Base-by-base conservation (phyloP, 2,113 vertebrate species). In the Melanostigma gelatinosum region DNA sequence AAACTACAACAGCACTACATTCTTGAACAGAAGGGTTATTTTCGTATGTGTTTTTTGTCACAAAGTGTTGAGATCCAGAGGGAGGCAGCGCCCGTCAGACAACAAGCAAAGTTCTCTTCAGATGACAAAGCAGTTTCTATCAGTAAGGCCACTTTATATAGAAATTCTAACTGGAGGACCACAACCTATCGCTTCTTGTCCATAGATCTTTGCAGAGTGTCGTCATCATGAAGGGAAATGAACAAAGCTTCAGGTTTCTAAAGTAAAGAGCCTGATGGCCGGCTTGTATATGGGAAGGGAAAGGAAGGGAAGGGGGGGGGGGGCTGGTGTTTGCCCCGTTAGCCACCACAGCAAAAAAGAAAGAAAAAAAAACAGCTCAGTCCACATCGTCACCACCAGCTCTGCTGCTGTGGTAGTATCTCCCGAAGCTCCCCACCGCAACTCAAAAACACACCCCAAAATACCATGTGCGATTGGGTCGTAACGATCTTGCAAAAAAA, bases 81-180 rank as follows among this genome's bases (percentile, higher is more conserved):
- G 93, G 95, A 93, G 94, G 88, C 93, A 90, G 87, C 58, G 91
- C 94, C 95, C 52, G 70, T 57, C 86, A 88, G 86, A 87, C 79
- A 82, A 86, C 87, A 88, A 95, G 94, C 89, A 93, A 87, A 72
- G 85, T 86, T 93, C 91, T 94, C 93, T 90, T 94, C 90, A 85
- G 93, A 93, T 94, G 93, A 94, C 92, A 91, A 94, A 94, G 92
- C 94, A 95, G 91, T 94, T 84, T 88, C 94, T 87, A 88, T 94
- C 94, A 94, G 94, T 99, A 99, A 99, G 97, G 97, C 97, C 98
- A 99, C 98, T 98, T 99, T 94, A 95, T 94, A 93, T 94, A 96
- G 95, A 94, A 96, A 95, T 91, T 96, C 91, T 87, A 89, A 95
- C 91, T 91, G 94, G 57, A 94, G 95, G 92, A 96, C 94, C 93